These are phyloP conservation scores for Panagrolaimus sp. DNA, from an alignment of 1,140 invertebrate species.

Conservation along the genomic window DNA sequence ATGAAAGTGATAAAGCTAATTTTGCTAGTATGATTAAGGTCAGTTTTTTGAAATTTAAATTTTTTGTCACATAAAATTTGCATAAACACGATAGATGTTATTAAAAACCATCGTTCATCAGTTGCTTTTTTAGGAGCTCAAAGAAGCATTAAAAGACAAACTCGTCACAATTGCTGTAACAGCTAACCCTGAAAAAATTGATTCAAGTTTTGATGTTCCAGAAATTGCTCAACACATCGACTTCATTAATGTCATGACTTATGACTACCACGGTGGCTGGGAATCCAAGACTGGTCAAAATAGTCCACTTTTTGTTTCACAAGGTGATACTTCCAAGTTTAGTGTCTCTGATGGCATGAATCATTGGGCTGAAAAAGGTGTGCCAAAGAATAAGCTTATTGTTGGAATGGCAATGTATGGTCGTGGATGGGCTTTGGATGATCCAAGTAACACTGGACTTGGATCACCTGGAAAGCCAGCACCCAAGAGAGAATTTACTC, in stretches of 20 bases:
- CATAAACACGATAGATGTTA: background rate
- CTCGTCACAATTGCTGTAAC: background rate
- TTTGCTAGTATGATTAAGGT: background rate
- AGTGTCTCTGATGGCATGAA: background rate
- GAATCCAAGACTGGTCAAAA: background rate
- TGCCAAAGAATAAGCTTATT: background rate
- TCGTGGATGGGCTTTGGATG: background rate
- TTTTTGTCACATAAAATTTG: no score
- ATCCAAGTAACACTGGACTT: background rate
- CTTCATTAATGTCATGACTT: background rate
- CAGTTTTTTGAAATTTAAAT: background rate
- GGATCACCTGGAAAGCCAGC: background rate
- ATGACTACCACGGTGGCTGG: background rate
- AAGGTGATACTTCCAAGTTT: background rate
- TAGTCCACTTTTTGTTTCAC: background rate
- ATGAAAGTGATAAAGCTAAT: background rate
- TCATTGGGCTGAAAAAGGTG: background rate
- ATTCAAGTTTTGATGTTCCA: background rate
- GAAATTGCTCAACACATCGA: background rate
- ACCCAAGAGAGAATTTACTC: background rate
- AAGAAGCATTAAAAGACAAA: background rate
- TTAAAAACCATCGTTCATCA: no score
- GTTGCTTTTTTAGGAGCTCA: constrained; percentile 9
- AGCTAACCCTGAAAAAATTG: background rate
- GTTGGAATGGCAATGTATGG: background rate